Evolutionary conservation across 2,888 invertebrate genomes (phyloP).

Genomic region (Rotaria magnacalcarata): DNA sequence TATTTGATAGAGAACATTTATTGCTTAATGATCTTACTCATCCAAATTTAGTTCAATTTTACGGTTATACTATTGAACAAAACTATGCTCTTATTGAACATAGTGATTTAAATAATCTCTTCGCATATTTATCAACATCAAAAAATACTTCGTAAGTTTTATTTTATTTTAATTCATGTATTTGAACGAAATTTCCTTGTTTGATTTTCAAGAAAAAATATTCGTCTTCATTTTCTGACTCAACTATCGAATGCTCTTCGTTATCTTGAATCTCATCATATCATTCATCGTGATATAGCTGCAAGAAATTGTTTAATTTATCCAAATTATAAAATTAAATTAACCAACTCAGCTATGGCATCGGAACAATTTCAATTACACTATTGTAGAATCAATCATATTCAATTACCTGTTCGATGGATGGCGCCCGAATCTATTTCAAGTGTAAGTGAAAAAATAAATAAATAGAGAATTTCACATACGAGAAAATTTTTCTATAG

Average conservation of each 20-base stretch:
- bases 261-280: slow-evolving; percentile 91
- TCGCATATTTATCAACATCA: slow-evolving; percentile 75
- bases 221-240: slow-evolving; percentile 61
- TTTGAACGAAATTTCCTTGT: slow-evolving; percentile 55
- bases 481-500: neutral
- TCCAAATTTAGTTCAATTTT: slow-evolving; percentile 81
- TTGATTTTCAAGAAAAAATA: slow-evolving; percentile 2
- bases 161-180: slow-evolving; percentile 54
- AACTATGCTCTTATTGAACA: slow-evolving; percentile 89
- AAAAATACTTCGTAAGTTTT: slow-evolving; percentile 52
- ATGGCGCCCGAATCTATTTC: slow-evolving; percentile 94
- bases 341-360: slow-evolving; percentile 92
- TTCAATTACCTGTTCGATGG: slow-evolving; percentile 88
- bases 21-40: slow-evolving; percentile 93
- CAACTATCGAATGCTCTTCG: slow-evolving; percentile 88
- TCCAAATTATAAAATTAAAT: slow-evolving; percentile 68
- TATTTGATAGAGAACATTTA: slow-evolving; percentile 76
- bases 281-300: slow-evolving; percentile 91
- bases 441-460: slow-evolving; percentile 64
- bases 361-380: slow-evolving; percentile 82
- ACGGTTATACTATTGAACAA: slow-evolving; percentile 70
- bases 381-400: slow-evolving; percentile 72
- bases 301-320: slow-evolving; percentile 86
- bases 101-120: slow-evolving; percentile 91
- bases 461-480: too few relatives aligned